Evolutionary conservation across 64 coral and sea anemone species (phyloP).

Genomic region (Montipora capricornis): DNA sequence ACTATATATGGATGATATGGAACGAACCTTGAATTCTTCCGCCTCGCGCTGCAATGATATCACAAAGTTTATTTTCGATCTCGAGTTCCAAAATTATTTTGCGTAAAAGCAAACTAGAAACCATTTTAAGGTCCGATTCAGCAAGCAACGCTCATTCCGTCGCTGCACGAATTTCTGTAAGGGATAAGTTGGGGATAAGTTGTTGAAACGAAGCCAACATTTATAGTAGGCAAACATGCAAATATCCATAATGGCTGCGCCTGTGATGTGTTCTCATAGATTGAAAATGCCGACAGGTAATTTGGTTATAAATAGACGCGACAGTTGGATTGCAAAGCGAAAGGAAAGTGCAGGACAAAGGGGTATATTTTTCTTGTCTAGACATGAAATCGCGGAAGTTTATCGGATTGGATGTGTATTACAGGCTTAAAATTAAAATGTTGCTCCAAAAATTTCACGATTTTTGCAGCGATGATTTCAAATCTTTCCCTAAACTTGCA

Average conservation of each 20-base stretch:
- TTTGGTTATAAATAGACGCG: not conserved
- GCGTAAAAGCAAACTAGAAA: not conserved
- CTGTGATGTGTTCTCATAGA: no score
- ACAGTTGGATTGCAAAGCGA: not conserved
- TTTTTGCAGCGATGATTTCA: not conserved
- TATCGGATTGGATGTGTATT: not conserved
- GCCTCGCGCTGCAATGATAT: conserved; percentile 34
- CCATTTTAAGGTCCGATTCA: not conserved
- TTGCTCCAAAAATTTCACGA: not conserved
- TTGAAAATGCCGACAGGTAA: conserved; percentile 8
- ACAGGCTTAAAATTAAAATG: no score
- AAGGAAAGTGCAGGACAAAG: not conserved
- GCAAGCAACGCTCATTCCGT: no score
- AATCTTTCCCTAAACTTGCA: not conserved
- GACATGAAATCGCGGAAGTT: not conserved
- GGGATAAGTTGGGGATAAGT: not conserved
- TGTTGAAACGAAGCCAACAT: conserved; percentile 32
- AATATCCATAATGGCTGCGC: conserved; percentile 8
- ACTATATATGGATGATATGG: conserved; percentile 1
- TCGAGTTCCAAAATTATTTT: conserved; percentile 15
- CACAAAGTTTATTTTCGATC: conserved; percentile 39
- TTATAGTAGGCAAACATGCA: not conserved
- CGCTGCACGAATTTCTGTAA: no score
- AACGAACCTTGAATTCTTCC: conserved; percentile 29
- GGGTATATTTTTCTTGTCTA: not conserved